Conservation (phyloP, 2,888 invertebrate species). For the Agrochola lota region DNA sequence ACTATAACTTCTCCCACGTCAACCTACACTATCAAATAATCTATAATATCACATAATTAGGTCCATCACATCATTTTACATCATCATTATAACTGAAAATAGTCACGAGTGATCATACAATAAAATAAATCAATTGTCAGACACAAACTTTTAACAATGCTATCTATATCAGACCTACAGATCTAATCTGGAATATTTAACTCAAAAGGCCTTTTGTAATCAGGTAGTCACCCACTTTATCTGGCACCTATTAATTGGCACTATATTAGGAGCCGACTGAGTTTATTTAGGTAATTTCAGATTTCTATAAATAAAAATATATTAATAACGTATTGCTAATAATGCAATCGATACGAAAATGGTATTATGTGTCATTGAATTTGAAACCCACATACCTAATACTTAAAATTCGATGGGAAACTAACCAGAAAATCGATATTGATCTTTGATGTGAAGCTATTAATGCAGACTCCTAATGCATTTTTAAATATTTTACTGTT, state of each 20-base stretch:
- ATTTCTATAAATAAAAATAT: neutral
- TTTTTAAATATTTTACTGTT: too few species aligned
- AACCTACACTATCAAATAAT: neutral
- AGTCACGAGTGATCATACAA: too few species aligned
- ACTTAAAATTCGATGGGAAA: neutral
- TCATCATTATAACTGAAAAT: too few species aligned
- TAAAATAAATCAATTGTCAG: too few species aligned
- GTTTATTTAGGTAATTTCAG: neutral
- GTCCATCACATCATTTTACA: neutral
- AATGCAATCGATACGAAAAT: slow-evolving; percentile 8
- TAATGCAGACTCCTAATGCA: too few species aligned
- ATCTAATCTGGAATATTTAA: neutral
- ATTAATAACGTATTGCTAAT: neutral
- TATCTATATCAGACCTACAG: neutral
- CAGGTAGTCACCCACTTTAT: neutral
- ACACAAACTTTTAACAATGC: neutral
- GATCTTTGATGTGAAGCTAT: too few species aligned
- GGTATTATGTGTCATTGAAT: neutral
- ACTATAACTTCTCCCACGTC: neutral
- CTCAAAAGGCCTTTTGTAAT: neutral
- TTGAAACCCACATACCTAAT: slow-evolving; percentile 19
- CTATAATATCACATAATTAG: neutral
- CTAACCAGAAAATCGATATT: too few species aligned
- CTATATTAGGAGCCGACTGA: too few species aligned
- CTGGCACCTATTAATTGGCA: slow-evolving; percentile 11